Conservation (phyloP, 2,113 vertebrate species). For the Platysteira castanea region DNA sequence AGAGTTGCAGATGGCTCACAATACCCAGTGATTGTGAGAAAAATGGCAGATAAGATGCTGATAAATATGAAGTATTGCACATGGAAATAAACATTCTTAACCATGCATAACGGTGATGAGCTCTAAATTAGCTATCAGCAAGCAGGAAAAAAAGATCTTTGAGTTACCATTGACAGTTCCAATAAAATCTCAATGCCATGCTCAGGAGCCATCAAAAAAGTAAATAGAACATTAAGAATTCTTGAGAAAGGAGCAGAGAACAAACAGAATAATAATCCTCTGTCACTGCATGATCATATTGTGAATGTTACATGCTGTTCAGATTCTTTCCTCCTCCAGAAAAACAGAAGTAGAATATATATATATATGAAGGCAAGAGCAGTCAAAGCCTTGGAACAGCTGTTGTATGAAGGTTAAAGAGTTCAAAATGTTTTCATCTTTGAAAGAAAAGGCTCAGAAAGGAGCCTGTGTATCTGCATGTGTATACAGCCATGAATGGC, state of each 20-base stretch:
- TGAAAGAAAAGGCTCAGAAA: background rate
- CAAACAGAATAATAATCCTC: background rate
- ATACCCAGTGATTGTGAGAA: background rate
- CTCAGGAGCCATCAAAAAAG: background rate
- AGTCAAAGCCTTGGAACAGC: background rate
- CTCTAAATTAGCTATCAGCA: conserved; percentile 28
- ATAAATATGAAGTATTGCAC: conserved; percentile 12
- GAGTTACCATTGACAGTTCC: background rate
- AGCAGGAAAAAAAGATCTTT: background rate
- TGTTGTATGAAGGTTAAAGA: background rate
- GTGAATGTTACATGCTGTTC: background rate
- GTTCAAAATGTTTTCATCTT: background rate
- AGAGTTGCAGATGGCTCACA: conserved; percentile 44
- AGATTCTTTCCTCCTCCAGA: background rate
- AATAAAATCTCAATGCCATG: background rate
- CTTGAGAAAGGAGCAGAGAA: background rate
- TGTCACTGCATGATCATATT: background rate
- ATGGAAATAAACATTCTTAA: conserved; percentile 4
- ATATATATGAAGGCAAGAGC: background rate
- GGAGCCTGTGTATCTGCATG: background rate
- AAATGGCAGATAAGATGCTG: background rate
- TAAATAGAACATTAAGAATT: background rate
- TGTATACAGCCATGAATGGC: background rate
- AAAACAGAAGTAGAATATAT: background rate
- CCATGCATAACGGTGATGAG: background rate